These are phyloP conservation scores for Liparis tanakae DNA, from an alignment of 2,797 vertebrate species.

Conservation along the genomic window DNA sequence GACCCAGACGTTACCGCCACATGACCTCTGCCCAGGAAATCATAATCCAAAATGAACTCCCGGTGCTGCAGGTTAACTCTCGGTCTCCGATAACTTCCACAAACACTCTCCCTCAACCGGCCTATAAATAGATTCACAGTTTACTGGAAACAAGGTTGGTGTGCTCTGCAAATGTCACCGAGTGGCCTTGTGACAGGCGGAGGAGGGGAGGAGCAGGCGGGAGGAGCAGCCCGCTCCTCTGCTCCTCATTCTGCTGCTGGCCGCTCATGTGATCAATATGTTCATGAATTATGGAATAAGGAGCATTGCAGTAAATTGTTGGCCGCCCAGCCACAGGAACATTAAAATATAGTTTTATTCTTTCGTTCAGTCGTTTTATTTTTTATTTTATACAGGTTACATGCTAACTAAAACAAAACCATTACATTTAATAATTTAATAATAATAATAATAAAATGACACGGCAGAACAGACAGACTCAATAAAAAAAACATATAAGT, in stretches of 20 bases:
- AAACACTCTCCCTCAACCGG: conserved; percentile 14
- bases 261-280: not conserved
- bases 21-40: not conserved
- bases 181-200: conserved; percentile 32
- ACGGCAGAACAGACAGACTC: too few relatives aligned
- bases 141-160: conserved; percentile 77
- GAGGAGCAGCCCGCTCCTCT: conserved; percentile 4
- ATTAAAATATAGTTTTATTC: too few relatives aligned
- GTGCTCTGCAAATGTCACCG: conserved; percentile 68
- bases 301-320: not conserved
- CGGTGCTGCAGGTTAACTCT: conserved; percentile 8
- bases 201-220: conserved; percentile 15
- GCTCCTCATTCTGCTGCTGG: not conserved
- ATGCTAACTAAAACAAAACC: too few relatives aligned
- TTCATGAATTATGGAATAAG: not conserved
- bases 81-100: conserved; percentile 16
- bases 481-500: too few relatives aligned
- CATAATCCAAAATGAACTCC: not conserved
- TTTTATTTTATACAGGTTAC: too few relatives aligned
- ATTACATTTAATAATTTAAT: too few relatives aligned
- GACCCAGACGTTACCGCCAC: conserved; percentile 14
- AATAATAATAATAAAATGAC: too few relatives aligned
- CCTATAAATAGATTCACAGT: conserved; percentile 74
- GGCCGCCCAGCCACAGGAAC: not conserved
- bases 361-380: too few relatives aligned